Evolutionary conservation across 2,888 invertebrate species (phyloP).

Genomic region (Marasmarcha lunaedactyla): DNA sequence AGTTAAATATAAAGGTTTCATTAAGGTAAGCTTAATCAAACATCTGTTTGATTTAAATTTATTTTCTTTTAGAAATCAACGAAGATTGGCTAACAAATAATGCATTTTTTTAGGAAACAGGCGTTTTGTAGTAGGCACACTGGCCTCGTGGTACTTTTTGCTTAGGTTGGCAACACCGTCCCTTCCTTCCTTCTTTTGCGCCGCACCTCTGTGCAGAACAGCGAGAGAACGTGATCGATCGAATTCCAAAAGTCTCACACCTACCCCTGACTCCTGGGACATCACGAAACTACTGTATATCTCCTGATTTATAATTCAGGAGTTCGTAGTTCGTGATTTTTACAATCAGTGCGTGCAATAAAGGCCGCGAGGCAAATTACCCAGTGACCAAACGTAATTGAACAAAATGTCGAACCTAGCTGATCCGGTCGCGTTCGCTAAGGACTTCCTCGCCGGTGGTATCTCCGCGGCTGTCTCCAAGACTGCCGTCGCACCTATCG

Average conservation of each 20-base stretch:
- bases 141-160: slow-evolving; percentile 59
- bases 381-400: slow-evolving; percentile 40
- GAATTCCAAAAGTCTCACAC: slow-evolving; percentile 70
- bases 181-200: slow-evolving; percentile 69
- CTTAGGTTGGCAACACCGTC: slow-evolving; percentile 56
- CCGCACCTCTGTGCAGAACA: slow-evolving; percentile 61
- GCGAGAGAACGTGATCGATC: slow-evolving; percentile 69
- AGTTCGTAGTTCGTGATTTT: slow-evolving; percentile 66
- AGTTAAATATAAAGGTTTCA: too few relatives aligned
- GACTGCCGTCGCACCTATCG: slow-evolving; percentile 96
- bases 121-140: slow-evolving; percentile 21
- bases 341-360: slow-evolving; percentile 54
- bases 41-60: too few relatives aligned
- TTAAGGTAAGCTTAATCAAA: too few relatives aligned
- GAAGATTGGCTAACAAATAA: too few relatives aligned
- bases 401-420: slow-evolving; percentile 64
- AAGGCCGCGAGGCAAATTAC: slow-evolving; percentile 40
- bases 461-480: slow-evolving; percentile 95
- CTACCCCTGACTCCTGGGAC: slow-evolving; percentile 63
- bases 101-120: too few relatives aligned
- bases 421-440: slow-evolving; percentile 89
- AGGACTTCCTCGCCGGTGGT: slow-evolving; percentile 95
- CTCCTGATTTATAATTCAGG: slow-evolving; percentile 59
- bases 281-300: slow-evolving; percentile 64
- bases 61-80: too few relatives aligned